Evolutionary conservation across 2,888 invertebrate genomes (phyloP).

Genomic region (Coelinius sp.): DNA sequence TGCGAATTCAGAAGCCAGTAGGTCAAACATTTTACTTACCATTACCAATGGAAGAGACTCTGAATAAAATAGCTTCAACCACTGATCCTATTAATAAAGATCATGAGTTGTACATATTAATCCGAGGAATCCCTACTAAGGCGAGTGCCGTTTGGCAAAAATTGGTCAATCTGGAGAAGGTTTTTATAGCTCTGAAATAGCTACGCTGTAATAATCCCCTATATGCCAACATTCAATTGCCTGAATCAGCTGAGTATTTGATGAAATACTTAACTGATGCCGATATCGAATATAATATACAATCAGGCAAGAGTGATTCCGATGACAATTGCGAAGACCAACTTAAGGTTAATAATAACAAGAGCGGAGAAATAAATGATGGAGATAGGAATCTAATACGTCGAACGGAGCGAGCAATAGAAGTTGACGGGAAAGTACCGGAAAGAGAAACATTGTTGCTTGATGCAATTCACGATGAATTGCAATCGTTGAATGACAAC

Average conservation of each 20-base stretch:
- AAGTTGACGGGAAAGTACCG: no score
- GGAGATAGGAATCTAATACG: background rate
- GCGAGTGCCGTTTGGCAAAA: slow-evolving; percentile 53
- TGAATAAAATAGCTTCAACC: slow-evolving; percentile 55
- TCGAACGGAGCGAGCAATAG: no score
- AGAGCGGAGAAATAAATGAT: background rate
- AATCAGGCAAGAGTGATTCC: background rate
- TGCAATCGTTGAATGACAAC: background rate
- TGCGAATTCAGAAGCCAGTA: slow-evolving; percentile 47
- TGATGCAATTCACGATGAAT: background rate
- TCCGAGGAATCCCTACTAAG: slow-evolving; percentile 58
- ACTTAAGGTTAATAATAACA: background rate
- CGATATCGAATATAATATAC: slow-evolving; percentile 6
- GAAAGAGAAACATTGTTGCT: no score
- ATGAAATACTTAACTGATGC: background rate
- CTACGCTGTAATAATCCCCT: slow-evolving; percentile 55
- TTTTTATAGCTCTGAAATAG: slow-evolving; percentile 54
- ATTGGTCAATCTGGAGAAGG: slow-evolving; percentile 55
- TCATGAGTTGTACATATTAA: slow-evolving; percentile 58
- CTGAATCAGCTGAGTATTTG: slow-evolving; percentile 33
- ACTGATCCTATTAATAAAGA: slow-evolving; percentile 54
- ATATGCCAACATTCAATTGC: slow-evolving; percentile 54
- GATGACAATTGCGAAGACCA: background rate
- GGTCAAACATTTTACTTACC: slow-evolving; percentile 59
- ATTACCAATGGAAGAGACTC: slow-evolving; percentile 58